A percentile compares a stretch with the other conserved stretches of the same genome.
Evolutionary conservation across 1,140 invertebrate species (phyloP).

Genomic region (Drosophila watanabei): DNA sequence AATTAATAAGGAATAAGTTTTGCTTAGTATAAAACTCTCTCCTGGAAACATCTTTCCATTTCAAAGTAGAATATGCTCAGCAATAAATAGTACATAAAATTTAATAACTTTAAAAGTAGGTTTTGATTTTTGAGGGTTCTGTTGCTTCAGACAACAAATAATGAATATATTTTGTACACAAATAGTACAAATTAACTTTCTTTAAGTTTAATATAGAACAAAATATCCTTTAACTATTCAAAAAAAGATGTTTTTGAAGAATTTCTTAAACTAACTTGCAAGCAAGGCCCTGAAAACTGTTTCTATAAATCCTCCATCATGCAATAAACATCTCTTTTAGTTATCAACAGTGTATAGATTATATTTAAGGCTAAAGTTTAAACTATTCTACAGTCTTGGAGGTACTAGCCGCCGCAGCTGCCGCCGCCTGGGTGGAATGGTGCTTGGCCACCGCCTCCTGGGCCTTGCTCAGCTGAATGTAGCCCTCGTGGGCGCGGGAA

Average conservation of each 20-base stretch:
- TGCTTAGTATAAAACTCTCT: no score
- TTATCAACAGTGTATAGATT: conserved; percentile 5
- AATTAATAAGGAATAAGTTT: no score
- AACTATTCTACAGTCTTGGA: conserved; percentile 42
- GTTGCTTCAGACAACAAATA: not conserved
- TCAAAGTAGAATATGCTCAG: no score
- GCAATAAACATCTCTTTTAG: conserved; percentile 1
- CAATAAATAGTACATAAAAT: no score
- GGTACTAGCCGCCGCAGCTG: conserved; percentile 60
- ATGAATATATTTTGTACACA: not conserved
- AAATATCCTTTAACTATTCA: no score
- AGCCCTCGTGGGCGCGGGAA: conserved; percentile 86
- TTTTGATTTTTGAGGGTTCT: not conserved
- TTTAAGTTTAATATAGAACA: not conserved
- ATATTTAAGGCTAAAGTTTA: conserved; percentile 2
- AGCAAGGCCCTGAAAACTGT: not conserved
- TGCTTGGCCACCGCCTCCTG: conserved; percentile 86
- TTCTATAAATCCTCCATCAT: not conserved
- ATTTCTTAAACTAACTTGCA: not conserved
- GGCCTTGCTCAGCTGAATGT: conserved; percentile 86
- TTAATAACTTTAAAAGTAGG: no score
- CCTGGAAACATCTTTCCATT: no score
- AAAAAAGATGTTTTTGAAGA: not conserved
- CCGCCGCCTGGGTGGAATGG: conserved; percentile 63
- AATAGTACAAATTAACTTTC: not conserved